Percentiles rank a stretch among this genome's conserved stretches.
These are phyloP conservation scores for Sinella curviseta DNA, from an alignment of 1,140 invertebrate species.

Conservation along the genomic window DNA sequence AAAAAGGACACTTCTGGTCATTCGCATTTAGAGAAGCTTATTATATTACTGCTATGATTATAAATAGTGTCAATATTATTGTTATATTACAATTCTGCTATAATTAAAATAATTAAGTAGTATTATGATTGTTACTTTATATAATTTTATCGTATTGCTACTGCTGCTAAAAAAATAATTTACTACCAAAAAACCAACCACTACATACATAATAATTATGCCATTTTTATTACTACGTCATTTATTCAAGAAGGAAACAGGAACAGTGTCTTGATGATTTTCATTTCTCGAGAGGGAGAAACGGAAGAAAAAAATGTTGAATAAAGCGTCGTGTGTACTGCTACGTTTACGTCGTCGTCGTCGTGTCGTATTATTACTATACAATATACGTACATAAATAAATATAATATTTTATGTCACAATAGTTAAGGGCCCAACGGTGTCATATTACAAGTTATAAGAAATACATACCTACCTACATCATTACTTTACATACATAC, in stretches of 20 bases:
- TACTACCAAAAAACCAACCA: no score
- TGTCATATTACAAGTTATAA: neutral
- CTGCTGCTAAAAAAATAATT: no score
- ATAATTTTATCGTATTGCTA: no score
- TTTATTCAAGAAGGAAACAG: slow-evolving; percentile 1
- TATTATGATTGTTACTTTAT: no score
- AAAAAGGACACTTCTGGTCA: slow-evolving; percentile 16
- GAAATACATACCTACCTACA: neutral
- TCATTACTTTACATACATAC: neutral
- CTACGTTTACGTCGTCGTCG: neutral
- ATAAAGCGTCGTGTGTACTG: no score
- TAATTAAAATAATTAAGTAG: no score
- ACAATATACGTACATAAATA: neutral
- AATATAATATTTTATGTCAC: slow-evolving; percentile 19
- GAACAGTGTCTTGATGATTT: slow-evolving; percentile 17
- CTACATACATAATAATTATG: no score
- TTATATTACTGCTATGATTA: neutral
- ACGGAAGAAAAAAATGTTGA: no score
- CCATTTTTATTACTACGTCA: no score
- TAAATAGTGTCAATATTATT: neutral
- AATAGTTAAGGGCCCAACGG: slow-evolving; percentile 22
- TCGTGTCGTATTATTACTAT: slow-evolving; percentile 7
- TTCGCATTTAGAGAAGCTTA: slow-evolving; percentile 27
- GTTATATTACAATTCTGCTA: neutral
- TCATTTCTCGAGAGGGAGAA: no score